phyloP scores from a whole-genome alignment of 2,113 vertebrate genomes.

The Ctenomys sociabilis region DNA sequence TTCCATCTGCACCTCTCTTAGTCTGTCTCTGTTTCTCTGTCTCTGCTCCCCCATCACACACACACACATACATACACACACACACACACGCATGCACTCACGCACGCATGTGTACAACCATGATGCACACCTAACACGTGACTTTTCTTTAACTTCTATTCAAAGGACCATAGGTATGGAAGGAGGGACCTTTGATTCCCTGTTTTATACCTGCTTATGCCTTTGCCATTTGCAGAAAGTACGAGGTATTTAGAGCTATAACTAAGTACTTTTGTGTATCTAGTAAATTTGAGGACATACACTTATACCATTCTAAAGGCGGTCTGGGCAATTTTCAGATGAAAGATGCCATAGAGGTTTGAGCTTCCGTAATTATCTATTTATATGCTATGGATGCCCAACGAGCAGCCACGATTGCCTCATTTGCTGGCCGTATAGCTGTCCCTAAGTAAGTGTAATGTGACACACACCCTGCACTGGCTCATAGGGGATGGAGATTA shows the following conservation, averaged over 20 bases:
- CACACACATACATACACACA: neutral
- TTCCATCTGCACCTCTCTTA: neutral
- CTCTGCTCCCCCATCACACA: neutral
- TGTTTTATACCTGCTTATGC: neutral
- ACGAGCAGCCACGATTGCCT: constrained; percentile 71
- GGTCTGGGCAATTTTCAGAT: constrained; percentile 69
- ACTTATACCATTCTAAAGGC: constrained; percentile 54
- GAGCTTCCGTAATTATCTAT: constrained; percentile 76
- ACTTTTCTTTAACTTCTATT: constrained; percentile 5
- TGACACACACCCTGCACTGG: constrained; percentile 65
- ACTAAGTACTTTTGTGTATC: constrained; percentile 23
- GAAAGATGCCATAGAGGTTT: constrained; percentile 72
- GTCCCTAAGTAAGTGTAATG: constrained; percentile 75
- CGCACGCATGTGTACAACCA: neutral
- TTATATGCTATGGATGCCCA: constrained; percentile 73
- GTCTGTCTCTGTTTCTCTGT: neutral
- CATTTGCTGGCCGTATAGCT: constrained; percentile 58
- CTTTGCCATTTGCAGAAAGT: constrained; percentile 6
- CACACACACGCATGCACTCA: no score
- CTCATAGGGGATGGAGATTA: constrained; percentile 66
- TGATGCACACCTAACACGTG: neutral
- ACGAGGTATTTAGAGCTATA: neutral
- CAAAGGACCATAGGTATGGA: neutral
- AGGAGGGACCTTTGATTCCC: neutral
- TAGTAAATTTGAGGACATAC: constrained; percentile 50